phyloP scores from a whole-genome alignment of 2,797 vertebrate genomes.

The Scolopax rusticola region DNA sequence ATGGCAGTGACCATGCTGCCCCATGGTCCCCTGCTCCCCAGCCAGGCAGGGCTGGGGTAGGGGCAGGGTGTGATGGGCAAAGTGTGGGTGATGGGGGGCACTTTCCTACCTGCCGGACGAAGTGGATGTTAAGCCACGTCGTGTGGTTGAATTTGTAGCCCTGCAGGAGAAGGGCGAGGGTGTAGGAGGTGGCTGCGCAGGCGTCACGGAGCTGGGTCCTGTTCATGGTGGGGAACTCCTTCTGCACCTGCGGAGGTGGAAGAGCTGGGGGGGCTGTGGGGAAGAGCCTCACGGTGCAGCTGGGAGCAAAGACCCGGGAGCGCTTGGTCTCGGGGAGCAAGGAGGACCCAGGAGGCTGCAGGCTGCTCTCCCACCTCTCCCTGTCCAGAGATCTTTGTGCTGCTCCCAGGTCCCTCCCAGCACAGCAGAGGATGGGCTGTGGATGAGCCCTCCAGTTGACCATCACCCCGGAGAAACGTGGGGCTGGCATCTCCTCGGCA shows the following conservation, averaged over 20 bases:
- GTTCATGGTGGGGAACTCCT: conserved; percentile 8
- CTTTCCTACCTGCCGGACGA: conserved; percentile 76
- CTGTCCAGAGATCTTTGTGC: neutral
- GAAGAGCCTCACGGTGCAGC: neutral
- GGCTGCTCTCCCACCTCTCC: neutral
- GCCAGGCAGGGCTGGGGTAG: neutral
- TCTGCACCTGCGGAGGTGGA: conserved; percentile 61
- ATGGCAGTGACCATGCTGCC: rapidly evolving
- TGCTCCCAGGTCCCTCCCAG: neutral
- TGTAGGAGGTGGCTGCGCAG: conserved; percentile 78
- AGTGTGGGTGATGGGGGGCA: neutral
- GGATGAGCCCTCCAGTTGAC: neutral
- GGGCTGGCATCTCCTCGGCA: neutral
- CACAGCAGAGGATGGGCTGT: neutral
- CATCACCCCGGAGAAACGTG: rapidly evolving
- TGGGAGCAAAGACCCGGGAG: neutral
- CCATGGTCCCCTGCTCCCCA: rapidly evolving
- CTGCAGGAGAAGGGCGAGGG: conserved; percentile 77
- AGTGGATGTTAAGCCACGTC: conserved; percentile 78
- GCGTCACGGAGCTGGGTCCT: conserved; percentile 66
- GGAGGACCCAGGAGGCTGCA: rapidly evolving
- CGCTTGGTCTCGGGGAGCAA: neutral
- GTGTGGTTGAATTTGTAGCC: conserved; percentile 78
- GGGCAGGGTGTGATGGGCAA: neutral
- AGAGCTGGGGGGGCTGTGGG: neutral